Evolutionary conservation across 2,797 vertebrate species (phyloP).

Genomic region (Premnoplex brunnescens): DNA sequence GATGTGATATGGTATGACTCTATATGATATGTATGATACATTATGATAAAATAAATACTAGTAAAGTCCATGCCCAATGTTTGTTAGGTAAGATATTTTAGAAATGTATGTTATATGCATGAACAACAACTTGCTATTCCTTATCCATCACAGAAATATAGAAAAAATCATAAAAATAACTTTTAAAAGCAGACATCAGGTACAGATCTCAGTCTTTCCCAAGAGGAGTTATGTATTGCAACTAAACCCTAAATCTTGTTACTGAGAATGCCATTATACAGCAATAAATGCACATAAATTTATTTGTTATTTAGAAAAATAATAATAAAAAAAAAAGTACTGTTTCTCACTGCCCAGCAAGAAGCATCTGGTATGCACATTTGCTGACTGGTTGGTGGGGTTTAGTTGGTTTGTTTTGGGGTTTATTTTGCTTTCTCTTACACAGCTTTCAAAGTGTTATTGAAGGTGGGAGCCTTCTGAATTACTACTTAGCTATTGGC

Average conservation of each 20-base stretch:
- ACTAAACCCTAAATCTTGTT: not conserved
- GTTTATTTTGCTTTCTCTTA: not conserved
- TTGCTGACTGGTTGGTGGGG: not conserved
- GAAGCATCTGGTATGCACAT: accelerated
- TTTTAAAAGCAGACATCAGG: not conserved
- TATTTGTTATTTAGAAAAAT: not conserved
- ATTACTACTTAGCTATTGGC: not conserved
- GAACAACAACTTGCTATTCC: not conserved
- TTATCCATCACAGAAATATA: not conserved
- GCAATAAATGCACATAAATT: not conserved
- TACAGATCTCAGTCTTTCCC: not conserved
- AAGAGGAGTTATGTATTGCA: not conserved
- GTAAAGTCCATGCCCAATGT: not conserved
- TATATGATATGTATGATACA: not conserved
- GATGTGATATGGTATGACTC: not conserved
- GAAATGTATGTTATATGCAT: not conserved
- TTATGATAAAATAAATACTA: not conserved
- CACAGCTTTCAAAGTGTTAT: not conserved
- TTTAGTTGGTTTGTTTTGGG: too few species aligned
- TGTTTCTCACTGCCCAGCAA: not conserved
- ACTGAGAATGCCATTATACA: not conserved
- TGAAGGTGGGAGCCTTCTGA: not conserved
- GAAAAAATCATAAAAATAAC: not conserved
- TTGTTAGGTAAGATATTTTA: not conserved
- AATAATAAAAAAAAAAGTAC: not conserved